Conservation (phyloP, 2,113 vertebrate genomes). For the Triplophysa rosa region DNA sequence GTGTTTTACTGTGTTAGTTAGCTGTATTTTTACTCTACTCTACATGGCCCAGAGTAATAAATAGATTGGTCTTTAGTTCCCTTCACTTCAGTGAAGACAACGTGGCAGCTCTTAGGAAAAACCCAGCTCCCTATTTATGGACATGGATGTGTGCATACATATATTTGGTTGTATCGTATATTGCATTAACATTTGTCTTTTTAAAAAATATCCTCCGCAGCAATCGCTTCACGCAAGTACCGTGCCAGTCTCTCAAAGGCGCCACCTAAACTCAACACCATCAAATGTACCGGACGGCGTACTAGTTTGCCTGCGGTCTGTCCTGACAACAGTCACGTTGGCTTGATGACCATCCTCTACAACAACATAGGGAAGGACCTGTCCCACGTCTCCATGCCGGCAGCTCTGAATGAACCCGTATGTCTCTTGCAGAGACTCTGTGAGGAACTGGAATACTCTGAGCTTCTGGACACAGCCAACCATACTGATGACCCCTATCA, state of each 20-base stretch:
- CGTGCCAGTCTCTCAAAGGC: slow-evolving; percentile 55
- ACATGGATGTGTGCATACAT: no score
- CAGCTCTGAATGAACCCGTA: slow-evolving; percentile 91
- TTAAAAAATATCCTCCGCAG: slow-evolving; percentile 16
- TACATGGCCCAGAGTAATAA: no score
- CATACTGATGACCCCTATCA: slow-evolving; percentile 77
- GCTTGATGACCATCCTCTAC: slow-evolving; percentile 92
- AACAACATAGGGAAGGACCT: slow-evolving; percentile 98
- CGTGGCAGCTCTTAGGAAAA: no score
- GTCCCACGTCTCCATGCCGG: slow-evolving; percentile 96
- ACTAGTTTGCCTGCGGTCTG: slow-evolving; percentile 81
- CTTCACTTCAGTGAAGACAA: no score
- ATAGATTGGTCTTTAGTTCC: no score
- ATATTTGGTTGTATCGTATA: background rate
- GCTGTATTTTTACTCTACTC: no score
- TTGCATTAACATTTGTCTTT: background rate
- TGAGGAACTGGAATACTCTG: slow-evolving; percentile 95
- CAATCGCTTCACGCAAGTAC: slow-evolving; percentile 54
- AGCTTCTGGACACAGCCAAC: slow-evolving; percentile 87
- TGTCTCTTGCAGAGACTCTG: slow-evolving; percentile 94
- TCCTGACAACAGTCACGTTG: slow-evolving; percentile 85
- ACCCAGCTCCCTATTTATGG: no score
- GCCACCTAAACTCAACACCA: slow-evolving; percentile 22
- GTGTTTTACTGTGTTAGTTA: no score
- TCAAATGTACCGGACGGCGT: slow-evolving; percentile 67